Evolutionary conservation across 2,888 invertebrate species (phyloP).

Genomic region (Tigriopus californicus): DNA sequence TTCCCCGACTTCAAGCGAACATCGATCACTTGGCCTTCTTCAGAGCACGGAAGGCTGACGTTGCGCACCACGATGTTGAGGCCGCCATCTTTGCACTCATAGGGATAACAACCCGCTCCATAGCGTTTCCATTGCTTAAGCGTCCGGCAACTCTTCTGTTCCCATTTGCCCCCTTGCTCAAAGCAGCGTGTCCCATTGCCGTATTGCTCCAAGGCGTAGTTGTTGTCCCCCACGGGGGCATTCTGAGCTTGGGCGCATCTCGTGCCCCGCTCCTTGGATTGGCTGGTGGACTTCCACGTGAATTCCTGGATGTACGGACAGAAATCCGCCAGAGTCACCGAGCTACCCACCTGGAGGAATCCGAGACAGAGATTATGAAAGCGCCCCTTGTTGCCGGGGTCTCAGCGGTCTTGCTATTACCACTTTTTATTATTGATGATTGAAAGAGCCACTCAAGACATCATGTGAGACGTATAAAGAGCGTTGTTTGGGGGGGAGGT

Average conservation of each 20-base stretch:
- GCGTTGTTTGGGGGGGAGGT: too few species aligned
- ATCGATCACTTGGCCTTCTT: neutral
- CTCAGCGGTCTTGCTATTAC: too few species aligned
- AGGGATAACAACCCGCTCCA: slow-evolving; percentile 1
- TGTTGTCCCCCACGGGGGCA: slow-evolving; percentile 52
- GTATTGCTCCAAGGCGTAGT: slow-evolving; percentile 81
- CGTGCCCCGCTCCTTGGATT: neutral
- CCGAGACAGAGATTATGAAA: too few species aligned
- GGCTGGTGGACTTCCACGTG: neutral
- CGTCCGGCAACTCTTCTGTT: neutral
- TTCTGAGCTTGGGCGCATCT: neutral
- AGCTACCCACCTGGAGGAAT: neutral
- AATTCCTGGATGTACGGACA: slow-evolving; percentile 80
- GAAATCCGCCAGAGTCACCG: slow-evolving; percentile 7
- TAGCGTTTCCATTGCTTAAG: neutral
- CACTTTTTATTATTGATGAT: too few species aligned
- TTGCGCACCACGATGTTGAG: neutral
- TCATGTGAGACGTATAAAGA: too few species aligned
- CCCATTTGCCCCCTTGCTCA: slow-evolving; percentile 47
- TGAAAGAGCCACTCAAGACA: too few species aligned
- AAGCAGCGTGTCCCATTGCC: slow-evolving; percentile 75
- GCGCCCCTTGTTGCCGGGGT: too few species aligned
- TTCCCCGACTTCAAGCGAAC: neutral
- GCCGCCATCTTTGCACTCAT: neutral
- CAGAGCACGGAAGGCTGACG: neutral